Evolutionary conservation across 2,113 vertebrate genomes (phyloP).

Genomic region (Prunella fulvescens): DNA sequence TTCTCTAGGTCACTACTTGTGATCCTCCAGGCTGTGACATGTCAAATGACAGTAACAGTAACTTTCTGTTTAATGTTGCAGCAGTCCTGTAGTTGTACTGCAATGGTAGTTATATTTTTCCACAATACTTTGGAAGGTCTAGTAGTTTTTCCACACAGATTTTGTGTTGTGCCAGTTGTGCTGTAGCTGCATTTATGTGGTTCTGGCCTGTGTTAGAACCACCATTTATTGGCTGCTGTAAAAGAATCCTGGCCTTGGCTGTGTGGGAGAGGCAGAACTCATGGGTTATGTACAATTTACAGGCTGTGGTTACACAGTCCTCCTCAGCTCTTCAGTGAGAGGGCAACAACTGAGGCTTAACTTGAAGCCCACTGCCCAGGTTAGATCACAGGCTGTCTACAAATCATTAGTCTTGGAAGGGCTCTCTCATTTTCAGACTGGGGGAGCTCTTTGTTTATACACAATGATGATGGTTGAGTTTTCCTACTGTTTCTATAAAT

Average conservation of each 20-base stretch:
- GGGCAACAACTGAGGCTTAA: not conserved
- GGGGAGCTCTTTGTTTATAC: not conserved
- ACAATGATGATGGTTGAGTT: not conserved
- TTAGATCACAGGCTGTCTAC: not conserved
- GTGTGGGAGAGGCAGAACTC: not conserved
- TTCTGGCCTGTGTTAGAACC: not conserved
- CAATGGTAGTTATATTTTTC: not conserved
- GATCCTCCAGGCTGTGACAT: not conserved
- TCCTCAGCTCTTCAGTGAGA: not conserved
- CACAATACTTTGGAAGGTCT: not conserved
- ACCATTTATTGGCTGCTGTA: not conserved
- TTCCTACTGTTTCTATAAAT: not conserved
- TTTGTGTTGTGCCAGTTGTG: not conserved
- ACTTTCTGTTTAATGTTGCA: not conserved
- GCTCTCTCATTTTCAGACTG: accelerated
- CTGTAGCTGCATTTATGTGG: not conserved
- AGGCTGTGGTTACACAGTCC: not conserved
- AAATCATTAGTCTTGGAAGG: not conserved
- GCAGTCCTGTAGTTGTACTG: not conserved
- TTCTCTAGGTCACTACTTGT: not conserved
- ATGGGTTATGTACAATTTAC: not conserved
- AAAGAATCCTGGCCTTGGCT: not conserved
- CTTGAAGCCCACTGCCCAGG: not conserved
- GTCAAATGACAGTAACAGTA: not conserved
- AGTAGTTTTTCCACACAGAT: not conserved